Percentiles rank a stretch among this genome's conserved stretches.
Evolutionary conservation across 2,888 invertebrate species (phyloP).

Genomic region (Cordilura impudica): DNA sequence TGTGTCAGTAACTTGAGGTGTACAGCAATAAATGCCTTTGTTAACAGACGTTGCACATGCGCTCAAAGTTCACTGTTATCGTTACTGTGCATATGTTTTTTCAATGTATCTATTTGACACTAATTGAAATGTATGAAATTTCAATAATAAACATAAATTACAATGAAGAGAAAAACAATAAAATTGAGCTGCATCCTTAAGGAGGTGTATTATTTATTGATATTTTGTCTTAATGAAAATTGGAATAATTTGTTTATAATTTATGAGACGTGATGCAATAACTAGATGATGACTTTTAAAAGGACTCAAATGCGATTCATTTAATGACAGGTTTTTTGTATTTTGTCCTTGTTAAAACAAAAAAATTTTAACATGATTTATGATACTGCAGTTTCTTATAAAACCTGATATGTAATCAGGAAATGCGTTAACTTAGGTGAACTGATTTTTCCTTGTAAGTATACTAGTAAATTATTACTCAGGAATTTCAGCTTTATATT

Average conservation of each 20-base stretch:
- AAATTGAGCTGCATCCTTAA: slow-evolving; percentile 29
- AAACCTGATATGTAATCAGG: no score
- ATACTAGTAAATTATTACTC: no score
- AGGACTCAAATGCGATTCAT: slow-evolving; percentile 7
- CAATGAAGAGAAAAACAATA: slow-evolving; percentile 20
- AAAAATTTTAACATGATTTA: no score
- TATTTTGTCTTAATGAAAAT: slow-evolving; percentile 45
- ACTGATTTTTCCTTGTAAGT: no score
- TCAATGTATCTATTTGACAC: slow-evolving; percentile 49
- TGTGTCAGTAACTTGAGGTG: slow-evolving; percentile 51
- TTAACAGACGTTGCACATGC: slow-evolving; percentile 57
- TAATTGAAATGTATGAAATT: slow-evolving; percentile 61
- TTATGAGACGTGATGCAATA: neutral
- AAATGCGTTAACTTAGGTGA: no score
- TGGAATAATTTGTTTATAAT: slow-evolving; percentile 36
- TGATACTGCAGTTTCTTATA: no score
- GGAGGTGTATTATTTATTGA: slow-evolving; percentile 38
- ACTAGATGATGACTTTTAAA: neutral
- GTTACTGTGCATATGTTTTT: slow-evolving; percentile 39
- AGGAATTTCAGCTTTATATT: no score
- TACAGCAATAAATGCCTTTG: slow-evolving; percentile 27
- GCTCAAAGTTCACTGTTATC: slow-evolving; percentile 1
- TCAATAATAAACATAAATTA: slow-evolving; percentile 55
- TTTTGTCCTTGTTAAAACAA: neutral
- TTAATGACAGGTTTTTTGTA: no score